Percentiles rank a stretch among this genome's conserved stretches.
Evolutionary conservation across 2,888 invertebrate genomes (phyloP).

Genomic region (Meiosimyza platycephala): DNA sequence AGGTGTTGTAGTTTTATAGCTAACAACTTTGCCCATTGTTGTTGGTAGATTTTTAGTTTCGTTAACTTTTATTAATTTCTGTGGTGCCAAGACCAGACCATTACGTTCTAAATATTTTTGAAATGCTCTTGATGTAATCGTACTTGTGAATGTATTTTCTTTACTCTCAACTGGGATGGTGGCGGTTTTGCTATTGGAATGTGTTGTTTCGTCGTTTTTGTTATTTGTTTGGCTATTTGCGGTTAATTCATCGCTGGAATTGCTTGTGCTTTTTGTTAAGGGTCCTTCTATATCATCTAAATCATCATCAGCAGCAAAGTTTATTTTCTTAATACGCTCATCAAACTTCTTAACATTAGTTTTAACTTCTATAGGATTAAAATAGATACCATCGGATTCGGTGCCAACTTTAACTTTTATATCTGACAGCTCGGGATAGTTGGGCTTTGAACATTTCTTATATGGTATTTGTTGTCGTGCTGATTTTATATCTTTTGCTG

Average conservation of each 20-base stretch:
- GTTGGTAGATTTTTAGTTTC: neutral
- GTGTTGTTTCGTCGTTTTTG: neutral
- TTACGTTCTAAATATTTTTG: constrained; percentile 65
- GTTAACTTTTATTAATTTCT: constrained; percentile 50
- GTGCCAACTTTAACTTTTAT: constrained; percentile 65
- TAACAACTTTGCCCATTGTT: no score
- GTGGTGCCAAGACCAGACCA: constrained; percentile 61
- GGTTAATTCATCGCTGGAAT: constrained; percentile 63
- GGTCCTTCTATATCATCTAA: constrained; percentile 65
- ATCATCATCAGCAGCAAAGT: constrained; percentile 65
- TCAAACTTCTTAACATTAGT: constrained; percentile 67
- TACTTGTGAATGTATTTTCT: constrained; percentile 62
- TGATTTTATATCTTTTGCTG: constrained; percentile 13
- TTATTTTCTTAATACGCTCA: constrained; percentile 63
- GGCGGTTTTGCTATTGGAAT: constrained; percentile 18
- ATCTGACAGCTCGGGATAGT: constrained; percentile 65
- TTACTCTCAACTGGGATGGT: constrained; percentile 8
- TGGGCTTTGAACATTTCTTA: constrained; percentile 64
- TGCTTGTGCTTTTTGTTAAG: constrained; percentile 57
- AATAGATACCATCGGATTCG: constrained; percentile 58
- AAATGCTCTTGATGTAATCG: constrained; percentile 66
- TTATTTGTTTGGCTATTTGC: constrained; percentile 23
- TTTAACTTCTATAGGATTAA: constrained; percentile 65
- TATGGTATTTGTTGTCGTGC: constrained; percentile 54
- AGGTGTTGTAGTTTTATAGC: constrained; percentile 23